These are phyloP conservation scores for Cyanistes caeruleus DNA, from an alignment of 2,113 vertebrate genomes.

Conservation along the genomic window DNA sequence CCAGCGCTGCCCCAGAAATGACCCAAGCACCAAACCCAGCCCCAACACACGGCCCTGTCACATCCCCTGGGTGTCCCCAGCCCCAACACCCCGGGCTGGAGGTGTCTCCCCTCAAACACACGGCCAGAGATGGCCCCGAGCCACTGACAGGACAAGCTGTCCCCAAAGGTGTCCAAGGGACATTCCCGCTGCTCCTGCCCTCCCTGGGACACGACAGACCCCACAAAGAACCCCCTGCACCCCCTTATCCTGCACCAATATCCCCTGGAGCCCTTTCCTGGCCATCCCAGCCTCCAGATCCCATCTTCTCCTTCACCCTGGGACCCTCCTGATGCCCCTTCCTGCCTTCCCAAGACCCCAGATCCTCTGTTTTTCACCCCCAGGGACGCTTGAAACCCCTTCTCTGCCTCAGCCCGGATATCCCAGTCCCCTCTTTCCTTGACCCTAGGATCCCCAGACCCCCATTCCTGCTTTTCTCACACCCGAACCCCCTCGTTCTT, in stretches of 20 bases:
- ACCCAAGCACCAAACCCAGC: neutral
- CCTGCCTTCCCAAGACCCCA: neutral
- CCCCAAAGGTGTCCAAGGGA: neutral
- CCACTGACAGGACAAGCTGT: accelerated
- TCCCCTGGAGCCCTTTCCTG: accelerated
- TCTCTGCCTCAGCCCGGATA: neutral
- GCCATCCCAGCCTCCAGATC: neutral
- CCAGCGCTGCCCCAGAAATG: accelerated
- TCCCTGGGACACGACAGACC: accelerated
- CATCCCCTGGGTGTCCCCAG: no score
- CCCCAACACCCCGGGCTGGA: neutral
- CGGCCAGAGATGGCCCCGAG: accelerated
- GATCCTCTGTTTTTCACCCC: accelerated
- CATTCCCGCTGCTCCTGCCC: neutral
- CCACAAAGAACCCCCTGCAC: neutral
- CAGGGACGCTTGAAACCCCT: accelerated
- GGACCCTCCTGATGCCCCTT: no score
- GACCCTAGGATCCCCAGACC: accelerated
- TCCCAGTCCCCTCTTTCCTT: neutral
- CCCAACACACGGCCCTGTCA: accelerated
- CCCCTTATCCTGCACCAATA: neutral
- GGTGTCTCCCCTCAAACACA: neutral
- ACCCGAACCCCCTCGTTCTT: accelerated
- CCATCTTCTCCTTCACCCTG: neutral
- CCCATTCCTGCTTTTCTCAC: neutral